Conservation (phyloP, 2,797 vertebrate genomes). For the Cercopithecus mitis region DNA sequence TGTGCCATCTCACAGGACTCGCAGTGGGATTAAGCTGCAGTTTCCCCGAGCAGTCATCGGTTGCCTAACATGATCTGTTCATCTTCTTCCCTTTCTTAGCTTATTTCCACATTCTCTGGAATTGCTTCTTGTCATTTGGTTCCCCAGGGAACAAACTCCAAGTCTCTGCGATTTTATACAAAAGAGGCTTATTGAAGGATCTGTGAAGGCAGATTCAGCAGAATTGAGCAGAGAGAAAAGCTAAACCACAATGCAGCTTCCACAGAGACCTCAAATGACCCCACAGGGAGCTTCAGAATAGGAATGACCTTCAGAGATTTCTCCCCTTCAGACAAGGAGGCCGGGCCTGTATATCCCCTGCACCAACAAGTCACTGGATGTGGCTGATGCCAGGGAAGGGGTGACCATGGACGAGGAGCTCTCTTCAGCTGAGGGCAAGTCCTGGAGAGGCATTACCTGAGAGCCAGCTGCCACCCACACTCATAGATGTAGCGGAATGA, state of each 20-base stretch:
- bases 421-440: not conserved
- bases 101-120: not conserved
- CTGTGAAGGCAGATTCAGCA: not conserved
- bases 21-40: not conserved
- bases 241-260: not conserved
- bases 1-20: not conserved
- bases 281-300: not conserved
- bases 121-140: not conserved
- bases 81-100: not conserved
- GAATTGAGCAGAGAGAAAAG: not conserved
- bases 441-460: not conserved
- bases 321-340: not conserved
- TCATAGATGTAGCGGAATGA: not conserved
- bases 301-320: not conserved
- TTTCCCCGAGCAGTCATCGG: not conserved
- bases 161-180: not conserved
- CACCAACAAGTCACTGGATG: not conserved
- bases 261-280: not conserved
- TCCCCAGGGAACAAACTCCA: not conserved
- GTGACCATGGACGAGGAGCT: not conserved
- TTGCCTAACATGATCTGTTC: not conserved
- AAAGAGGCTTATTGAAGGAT: not conserved
- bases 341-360: not conserved
- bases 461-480: not conserved
- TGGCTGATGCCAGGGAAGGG: not conserved